Evolutionary conservation across 2,888 invertebrate genomes (phyloP).

Genomic region (Augiades crinisus): DNA sequence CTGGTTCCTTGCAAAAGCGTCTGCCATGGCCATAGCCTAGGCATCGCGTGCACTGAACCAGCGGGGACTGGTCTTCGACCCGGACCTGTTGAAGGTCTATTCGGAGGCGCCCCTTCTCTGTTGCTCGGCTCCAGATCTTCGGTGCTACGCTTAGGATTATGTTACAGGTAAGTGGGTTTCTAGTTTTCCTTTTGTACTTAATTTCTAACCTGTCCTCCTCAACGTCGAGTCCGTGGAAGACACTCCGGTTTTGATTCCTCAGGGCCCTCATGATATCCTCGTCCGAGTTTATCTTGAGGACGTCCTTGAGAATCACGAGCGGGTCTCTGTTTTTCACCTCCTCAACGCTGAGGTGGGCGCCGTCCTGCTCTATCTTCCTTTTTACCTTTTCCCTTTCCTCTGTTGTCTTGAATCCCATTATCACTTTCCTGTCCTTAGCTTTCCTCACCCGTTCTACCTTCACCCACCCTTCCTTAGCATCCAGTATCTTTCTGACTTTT

Average conservation of each 20-base stretch:
- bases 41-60: conserved; percentile 1
- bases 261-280: too few relatives aligned
- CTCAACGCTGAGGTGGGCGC: too few relatives aligned
- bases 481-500: too few relatives aligned
- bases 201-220: conserved; percentile 4
- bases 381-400: too few relatives aligned
- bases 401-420: conserved; percentile 13
- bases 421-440: conserved; percentile 14
- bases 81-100: background rate
- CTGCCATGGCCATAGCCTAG: too few relatives aligned
- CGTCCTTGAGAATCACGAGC: too few relatives aligned
- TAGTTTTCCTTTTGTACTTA: conserved; percentile 1
- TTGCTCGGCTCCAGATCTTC: background rate
- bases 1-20: background rate
- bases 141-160: conserved; percentile 5
- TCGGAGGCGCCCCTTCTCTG: background rate
- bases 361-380: too few relatives aligned
- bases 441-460: conserved; percentile 8
- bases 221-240: background rate
- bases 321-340: too few relatives aligned
- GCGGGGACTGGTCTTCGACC: conserved; percentile 2
- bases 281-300: too few relatives aligned
- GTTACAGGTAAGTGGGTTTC: conserved; percentile 6
- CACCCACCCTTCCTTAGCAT: too few relatives aligned
- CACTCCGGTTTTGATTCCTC: too few relatives aligned